phyloP scores from a whole-genome alignment of 1,140 invertebrate genomes.

The Drosophila rufa region DNA sequence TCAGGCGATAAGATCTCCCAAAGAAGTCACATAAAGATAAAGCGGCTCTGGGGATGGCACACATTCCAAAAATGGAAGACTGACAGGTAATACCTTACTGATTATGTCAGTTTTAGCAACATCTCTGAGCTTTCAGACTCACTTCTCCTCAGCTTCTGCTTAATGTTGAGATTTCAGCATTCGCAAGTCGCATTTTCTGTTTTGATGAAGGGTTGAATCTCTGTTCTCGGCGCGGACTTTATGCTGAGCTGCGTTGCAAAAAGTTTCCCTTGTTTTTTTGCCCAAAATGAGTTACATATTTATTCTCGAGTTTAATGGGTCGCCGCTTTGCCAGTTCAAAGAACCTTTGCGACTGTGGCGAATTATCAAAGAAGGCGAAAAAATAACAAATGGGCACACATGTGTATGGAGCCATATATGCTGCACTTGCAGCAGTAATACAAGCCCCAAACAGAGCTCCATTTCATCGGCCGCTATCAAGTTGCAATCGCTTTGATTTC shows the following conservation, averaged over 20 bases:
- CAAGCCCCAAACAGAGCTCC: conserved; percentile 26
- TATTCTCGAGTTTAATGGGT: conserved; percentile 23
- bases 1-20: conserved; percentile 24
- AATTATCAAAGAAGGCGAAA: neutral
- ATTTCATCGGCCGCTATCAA: conserved; percentile 15
- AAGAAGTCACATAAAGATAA: conserved; percentile 36
- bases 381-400: conserved; percentile 13
- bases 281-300: conserved; percentile 9
- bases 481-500: conserved; percentile 42
- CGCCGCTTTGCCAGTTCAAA: conserved; percentile 27
- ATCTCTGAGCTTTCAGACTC: neutral
- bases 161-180: neutral
- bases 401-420: neutral
- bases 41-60: conserved; percentile 1
- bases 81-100: neutral
- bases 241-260: neutral
- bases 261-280: neutral
- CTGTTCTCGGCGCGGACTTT: too few relatives aligned
- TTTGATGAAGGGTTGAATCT: conserved; percentile 3
- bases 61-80: neutral
- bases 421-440: conserved; percentile 22
- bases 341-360: conserved; percentile 20
- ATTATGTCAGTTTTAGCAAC: conserved; percentile 5
- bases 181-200: neutral
- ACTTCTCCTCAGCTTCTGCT: neutral